These are phyloP conservation scores for Melanotaenia duboulayi DNA, from an alignment of 2,113 vertebrate genomes.

Conservation along the genomic window DNA sequence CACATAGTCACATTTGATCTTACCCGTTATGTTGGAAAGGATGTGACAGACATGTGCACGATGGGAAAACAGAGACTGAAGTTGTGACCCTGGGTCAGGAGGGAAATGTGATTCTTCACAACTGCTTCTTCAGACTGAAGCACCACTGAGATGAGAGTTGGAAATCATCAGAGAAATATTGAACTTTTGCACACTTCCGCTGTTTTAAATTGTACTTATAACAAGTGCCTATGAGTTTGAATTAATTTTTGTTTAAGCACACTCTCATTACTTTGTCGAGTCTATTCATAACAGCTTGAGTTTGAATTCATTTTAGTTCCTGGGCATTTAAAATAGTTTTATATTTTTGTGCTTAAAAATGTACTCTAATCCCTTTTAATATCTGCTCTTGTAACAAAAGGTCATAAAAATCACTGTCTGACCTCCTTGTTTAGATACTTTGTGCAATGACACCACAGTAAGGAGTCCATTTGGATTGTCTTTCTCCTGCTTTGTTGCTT, in stretches of 20 bases:
- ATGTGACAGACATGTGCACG: not conserved
- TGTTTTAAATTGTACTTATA: not conserved
- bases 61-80: constrained; percentile 1
- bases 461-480: constrained; percentile 31
- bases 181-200: not conserved
- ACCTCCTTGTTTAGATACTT: constrained; percentile 37
- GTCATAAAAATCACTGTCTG: constrained; percentile 24
- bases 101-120: not conserved
- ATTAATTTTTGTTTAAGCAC: not conserved
- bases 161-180: not conserved
- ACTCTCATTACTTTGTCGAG: not conserved
- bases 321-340: constrained; percentile 9
- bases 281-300: not conserved
- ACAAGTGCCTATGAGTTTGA: not conserved
- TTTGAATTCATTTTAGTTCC: constrained; percentile 2
- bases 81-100: not conserved
- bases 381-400: constrained; percentile 34
- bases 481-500: constrained; percentile 44
- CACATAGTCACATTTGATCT: too few relatives aligned
- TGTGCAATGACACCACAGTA: constrained; percentile 21
- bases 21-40: not conserved
- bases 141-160: not conserved
- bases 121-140: not conserved
- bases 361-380: constrained; percentile 32
- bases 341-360: constrained; percentile 11